These are phyloP conservation scores for Calameuta pallipes DNA, from an alignment of 2,888 invertebrate genomes.

Conservation along the genomic window DNA sequence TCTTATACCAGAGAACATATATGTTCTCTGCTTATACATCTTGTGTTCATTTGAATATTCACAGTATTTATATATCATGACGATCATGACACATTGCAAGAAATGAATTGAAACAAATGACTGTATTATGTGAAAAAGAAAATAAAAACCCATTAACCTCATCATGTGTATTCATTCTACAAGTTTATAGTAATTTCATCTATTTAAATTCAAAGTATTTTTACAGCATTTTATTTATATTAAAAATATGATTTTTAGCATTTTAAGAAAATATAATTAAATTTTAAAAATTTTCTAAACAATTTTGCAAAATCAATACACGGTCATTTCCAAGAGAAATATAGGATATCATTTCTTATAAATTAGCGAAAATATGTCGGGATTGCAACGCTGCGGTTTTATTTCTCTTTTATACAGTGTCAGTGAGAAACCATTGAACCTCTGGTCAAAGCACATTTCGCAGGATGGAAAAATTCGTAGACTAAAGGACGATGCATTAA, in stretches of 20 bases:
- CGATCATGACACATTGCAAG: background rate
- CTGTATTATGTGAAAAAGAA: background rate
- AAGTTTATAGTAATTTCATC: background rate
- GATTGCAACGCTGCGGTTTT: slow-evolving; percentile 31
- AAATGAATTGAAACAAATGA: background rate
- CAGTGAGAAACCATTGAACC: slow-evolving; percentile 33
- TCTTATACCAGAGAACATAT: too few species aligned
- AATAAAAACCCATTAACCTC: background rate
- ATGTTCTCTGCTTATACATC: too few species aligned
- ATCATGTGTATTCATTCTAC: background rate
- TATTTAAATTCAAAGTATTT: background rate
- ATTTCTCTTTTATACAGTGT: slow-evolving; percentile 40
- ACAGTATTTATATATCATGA: background rate
- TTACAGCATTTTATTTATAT: background rate
- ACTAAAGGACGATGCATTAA: slow-evolving; percentile 34
- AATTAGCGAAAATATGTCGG: slow-evolving; percentile 5
- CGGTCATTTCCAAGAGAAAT: background rate
- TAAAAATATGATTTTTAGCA: background rate
- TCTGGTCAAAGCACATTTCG: slow-evolving; percentile 41
- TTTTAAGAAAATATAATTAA: background rate
- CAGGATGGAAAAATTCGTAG: slow-evolving; percentile 38
- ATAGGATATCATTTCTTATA: background rate
- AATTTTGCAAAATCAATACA: background rate
- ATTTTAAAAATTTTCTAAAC: background rate
- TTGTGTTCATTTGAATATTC: background rate